phyloP scores from a whole-genome alignment of 2,113 vertebrate species.

The Colistium nudipinnis region DNA sequence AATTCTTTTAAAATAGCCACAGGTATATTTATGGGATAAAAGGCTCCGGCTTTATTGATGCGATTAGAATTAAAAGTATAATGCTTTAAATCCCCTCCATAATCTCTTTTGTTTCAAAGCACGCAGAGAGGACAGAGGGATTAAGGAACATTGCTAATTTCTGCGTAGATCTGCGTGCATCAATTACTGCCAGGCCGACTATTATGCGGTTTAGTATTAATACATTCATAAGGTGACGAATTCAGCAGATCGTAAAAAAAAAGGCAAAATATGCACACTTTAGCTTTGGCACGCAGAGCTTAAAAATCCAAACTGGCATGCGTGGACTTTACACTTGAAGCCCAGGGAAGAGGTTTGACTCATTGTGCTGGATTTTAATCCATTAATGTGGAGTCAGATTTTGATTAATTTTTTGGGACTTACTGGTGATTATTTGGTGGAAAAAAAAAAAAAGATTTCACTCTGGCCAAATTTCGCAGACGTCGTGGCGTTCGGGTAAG shows the following conservation, averaged over 20 bases:
- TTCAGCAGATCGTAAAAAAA: slow-evolving; percentile 37
- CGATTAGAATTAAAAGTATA: slow-evolving; percentile 60
- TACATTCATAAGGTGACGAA: slow-evolving; percentile 24
- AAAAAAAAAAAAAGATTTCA: too few relatives aligned
- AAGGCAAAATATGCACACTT: slow-evolving; percentile 21
- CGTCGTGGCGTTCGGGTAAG: too few relatives aligned
- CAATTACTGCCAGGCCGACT: slow-evolving; percentile 35
- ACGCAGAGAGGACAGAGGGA: slow-evolving; percentile 52
- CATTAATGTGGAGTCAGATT: slow-evolving; percentile 14
- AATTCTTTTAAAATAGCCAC: slow-evolving; percentile 32
- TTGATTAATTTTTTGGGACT: slow-evolving; percentile 13
- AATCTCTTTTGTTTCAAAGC: slow-evolving; percentile 59
- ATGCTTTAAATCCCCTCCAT: slow-evolving; percentile 46
- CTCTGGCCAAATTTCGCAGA: too few relatives aligned
- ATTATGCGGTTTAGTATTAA: slow-evolving; percentile 40
- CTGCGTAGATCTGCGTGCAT: slow-evolving; percentile 44
- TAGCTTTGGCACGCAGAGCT: slow-evolving; percentile 27
- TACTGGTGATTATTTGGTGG: neutral
- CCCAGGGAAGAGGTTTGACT: slow-evolving; percentile 2
- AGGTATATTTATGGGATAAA: slow-evolving; percentile 35
- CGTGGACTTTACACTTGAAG: slow-evolving; percentile 17
- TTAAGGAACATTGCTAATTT: slow-evolving; percentile 57
- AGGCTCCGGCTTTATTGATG: slow-evolving; percentile 39
- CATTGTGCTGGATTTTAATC: slow-evolving; percentile 31
- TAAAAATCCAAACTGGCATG: slow-evolving; percentile 38